Base-by-base conservation (phyloP, 2,113 vertebrate genomes). In the Gobiocypris rarus region DNA sequence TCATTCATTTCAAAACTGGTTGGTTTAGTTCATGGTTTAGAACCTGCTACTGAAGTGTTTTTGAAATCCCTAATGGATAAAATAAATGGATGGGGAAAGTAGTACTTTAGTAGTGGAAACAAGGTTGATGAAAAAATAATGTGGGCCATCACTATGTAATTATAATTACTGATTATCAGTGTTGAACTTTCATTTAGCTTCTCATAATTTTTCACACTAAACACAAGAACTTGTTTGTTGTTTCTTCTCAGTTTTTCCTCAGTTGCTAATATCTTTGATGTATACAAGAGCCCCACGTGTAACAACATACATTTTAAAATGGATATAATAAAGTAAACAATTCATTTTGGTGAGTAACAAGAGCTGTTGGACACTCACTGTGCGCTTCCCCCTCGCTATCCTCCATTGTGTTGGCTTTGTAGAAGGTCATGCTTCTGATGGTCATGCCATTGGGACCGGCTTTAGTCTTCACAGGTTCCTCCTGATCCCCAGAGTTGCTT, bases 381-480 rank as follows among this genome's bases (percentile, higher is more conserved):
- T 86, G 92, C 19, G 94, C 95, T 70, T 95, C 95, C 75, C 94
- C 92, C 78, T 95, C 93, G 0, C 73, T 63, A 5, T 96, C 94
- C 0, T 93, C 93, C 73, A 96, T 84, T 45, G 92, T 91, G 84
- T 95, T 95, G 78, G 95, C 94, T 83, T 96, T 96, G 86, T 96
- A 96, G 90, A 96, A 96, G 84, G 96, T 96, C 88, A 96, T 81
- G 22, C 95, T 94, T 73, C 93, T 92, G 75, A 96, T 89, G 11
- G 94, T 91, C 75, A 94, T 70, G 93, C 93, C 4, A 89, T 88
- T 52, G 85, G 90, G 75, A 91, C 89, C 78, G 14, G 28, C 50
- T 76, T 85, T 84, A 52, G 34, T 56, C 48, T 89, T 86, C 22
- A 24, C 9, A 56, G 85, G 48, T 34, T 83, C 75, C n/a, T 86